These are phyloP conservation scores for Ischnus inquisitorius DNA, from an alignment of 2,888 invertebrate species.

Conservation along the genomic window DNA sequence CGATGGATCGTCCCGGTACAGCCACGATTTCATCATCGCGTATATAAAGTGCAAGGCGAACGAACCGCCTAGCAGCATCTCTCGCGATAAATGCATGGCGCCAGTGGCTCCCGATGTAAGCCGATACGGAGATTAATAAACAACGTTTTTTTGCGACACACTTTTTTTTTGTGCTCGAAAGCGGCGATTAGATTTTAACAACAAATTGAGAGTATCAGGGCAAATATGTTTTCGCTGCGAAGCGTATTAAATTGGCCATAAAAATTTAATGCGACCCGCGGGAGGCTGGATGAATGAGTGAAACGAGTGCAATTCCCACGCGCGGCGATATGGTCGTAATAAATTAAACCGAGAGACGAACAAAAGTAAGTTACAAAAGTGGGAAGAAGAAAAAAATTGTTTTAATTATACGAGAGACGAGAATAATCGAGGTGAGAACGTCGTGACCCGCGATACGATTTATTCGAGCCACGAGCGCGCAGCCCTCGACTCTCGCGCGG, in stretches of 20 bases:
- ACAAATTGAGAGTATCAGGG: neutral
- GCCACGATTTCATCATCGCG: slow-evolving; percentile 57
- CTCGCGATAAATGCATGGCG: slow-evolving; percentile 51
- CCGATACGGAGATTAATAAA: neutral
- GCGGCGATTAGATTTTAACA: neutral
- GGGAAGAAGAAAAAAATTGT: slow-evolving; percentile 38
- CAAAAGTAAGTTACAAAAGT: slow-evolving; percentile 41
- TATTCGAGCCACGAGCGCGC: neutral
- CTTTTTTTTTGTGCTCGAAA: neutral
- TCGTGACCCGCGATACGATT: slow-evolving; percentile 37
- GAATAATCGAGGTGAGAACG: slow-evolving; percentile 48
- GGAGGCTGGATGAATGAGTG: slow-evolving; percentile 40
- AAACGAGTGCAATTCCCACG: slow-evolving; percentile 52
- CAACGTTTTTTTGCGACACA: neutral
- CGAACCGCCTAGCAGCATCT: slow-evolving; percentile 36
- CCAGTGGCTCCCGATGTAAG: slow-evolving; percentile 39
- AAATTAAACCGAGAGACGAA: slow-evolving; percentile 28
- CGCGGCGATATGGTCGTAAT: neutral
- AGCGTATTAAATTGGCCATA: neutral
- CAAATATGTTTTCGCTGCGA: neutral
- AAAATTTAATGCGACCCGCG: slow-evolving; percentile 30
- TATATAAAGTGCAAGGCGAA: slow-evolving; percentile 22
- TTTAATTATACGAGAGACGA: slow-evolving; percentile 41
- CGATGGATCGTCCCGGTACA: slow-evolving; percentile 65
- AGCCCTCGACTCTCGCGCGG: neutral